phyloP scores from a whole-genome alignment of 2,113 vertebrate species.

The Taxidea taxus region DNA sequence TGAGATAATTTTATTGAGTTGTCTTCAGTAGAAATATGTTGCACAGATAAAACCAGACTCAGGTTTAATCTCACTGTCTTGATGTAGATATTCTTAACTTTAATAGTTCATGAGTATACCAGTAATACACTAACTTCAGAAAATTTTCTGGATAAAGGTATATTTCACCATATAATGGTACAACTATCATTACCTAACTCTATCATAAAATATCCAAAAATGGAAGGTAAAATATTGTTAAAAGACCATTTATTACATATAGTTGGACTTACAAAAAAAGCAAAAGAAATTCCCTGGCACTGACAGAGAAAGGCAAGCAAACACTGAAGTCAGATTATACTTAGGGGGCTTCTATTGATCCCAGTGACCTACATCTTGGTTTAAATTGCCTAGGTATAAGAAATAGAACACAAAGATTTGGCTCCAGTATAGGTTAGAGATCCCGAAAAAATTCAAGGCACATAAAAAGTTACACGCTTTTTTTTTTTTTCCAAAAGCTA shows the following conservation, averaged over 20 bases:
- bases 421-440: neutral
- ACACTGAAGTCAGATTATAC: neutral
- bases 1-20: neutral
- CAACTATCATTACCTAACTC: neutral
- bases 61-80: neutral
- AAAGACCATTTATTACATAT: neutral
- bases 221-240: neutral
- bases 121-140: neutral
- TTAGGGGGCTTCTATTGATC: neutral
- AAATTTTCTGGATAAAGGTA: neutral
- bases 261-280: neutral
- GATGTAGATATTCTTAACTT: neutral
- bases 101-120: neutral
- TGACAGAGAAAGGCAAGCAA: neutral
- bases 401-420: neutral
- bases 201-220: neutral
- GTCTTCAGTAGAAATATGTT: neutral
- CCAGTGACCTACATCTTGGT: neutral
- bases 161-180: neutral
- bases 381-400: neutral
- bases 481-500: neutral
- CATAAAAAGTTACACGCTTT: neutral
- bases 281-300: neutral
- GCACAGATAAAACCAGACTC: neutral
- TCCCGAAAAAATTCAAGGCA: neutral